Base-by-base conservation (phyloP, 2,888 invertebrate genomes). In the Azorinus chamasolen region DNA sequence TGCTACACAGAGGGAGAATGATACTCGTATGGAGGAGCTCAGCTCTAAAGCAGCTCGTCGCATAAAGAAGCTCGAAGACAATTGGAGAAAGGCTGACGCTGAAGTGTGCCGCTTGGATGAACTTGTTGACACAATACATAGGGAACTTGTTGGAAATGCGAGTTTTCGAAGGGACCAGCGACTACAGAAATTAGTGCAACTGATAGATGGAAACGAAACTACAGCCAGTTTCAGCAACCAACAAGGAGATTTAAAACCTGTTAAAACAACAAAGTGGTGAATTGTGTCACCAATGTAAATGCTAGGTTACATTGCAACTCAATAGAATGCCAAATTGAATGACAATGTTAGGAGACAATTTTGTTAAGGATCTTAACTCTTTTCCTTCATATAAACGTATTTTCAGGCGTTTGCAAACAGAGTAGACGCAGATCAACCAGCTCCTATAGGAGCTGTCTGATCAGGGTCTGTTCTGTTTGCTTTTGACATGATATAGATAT, bases 81-180 rank as follows among this genome's bases (percentile, higher is more conserved):
- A 89, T 71, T 88, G 87, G 87, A 84, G 80, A 65, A 86, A 80
- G 58, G 88, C 89, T 0, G 88, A 89, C 32, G 78, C 78, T 10
- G 89, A 89, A 72, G 87, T 89, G 41, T 76, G 76, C 37, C 72
- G 84, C 64, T 83, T 88, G 79, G 87, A 88, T 75, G 86, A 88
- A 18, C 72, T 88, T 14, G 84, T 89, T 4, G 86, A 87, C 24
- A 41, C 24, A 14, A 54, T 80, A 20, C 72, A 76, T 6, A 16
- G n/a, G 4, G 37, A 39, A 10, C 48, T 73, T 24, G 61, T 51
- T 16, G 41, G 54, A 18, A 46, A 43, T 12, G 48, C 50, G 37
- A 39, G 48, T 16, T 39, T 41, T 20, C 18, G 24, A 18, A 27
- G 71, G 14, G 64, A 75, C 50, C 51, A 48, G 6, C 45, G 75